Evolutionary conservation across 2,797 vertebrate genomes (phyloP).

Genomic region (Enteromius viviparus): DNA sequence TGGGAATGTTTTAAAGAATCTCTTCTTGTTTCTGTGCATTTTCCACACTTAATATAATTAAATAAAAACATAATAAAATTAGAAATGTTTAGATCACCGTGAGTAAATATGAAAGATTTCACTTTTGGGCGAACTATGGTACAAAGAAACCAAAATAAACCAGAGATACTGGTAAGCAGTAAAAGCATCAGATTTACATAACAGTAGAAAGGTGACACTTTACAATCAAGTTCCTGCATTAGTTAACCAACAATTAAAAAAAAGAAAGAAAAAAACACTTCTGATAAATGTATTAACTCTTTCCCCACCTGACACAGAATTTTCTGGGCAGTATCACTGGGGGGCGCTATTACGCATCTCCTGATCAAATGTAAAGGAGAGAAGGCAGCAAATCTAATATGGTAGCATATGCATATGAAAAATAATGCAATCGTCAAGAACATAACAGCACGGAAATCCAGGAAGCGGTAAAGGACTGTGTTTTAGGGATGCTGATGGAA

Average conservation of each 20-base stretch:
- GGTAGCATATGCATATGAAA: too few species aligned
- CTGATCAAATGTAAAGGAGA: too few species aligned
- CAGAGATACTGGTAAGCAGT: not conserved
- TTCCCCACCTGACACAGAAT: not conserved
- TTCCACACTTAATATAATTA: not conserved
- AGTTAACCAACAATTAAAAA: not conserved
- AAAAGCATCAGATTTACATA: not conserved
- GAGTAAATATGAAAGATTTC: not conserved
- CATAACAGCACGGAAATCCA: not conserved
- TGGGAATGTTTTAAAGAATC: not conserved
- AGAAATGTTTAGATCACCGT: not conserved
- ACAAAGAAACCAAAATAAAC: not conserved
- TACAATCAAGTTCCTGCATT: not conserved
- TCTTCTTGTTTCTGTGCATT: not conserved
- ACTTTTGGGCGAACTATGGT: not conserved
- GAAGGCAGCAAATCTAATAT: not conserved
- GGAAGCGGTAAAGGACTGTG: not conserved
- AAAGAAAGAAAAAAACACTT: not conserved
- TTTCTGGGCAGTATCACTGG: not conserved
- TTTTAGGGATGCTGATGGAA: not conserved
- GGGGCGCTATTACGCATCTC: not conserved
- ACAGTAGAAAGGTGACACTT: not conserved
- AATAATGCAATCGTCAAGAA: too few species aligned
- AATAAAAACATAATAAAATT: too few species aligned
- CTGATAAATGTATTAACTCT: not conserved